Percentiles rank a stretch among this genome's conserved stretches.
Conservation (phyloP, 2,113 vertebrate genomes). For the Prunella fulvescens region DNA sequence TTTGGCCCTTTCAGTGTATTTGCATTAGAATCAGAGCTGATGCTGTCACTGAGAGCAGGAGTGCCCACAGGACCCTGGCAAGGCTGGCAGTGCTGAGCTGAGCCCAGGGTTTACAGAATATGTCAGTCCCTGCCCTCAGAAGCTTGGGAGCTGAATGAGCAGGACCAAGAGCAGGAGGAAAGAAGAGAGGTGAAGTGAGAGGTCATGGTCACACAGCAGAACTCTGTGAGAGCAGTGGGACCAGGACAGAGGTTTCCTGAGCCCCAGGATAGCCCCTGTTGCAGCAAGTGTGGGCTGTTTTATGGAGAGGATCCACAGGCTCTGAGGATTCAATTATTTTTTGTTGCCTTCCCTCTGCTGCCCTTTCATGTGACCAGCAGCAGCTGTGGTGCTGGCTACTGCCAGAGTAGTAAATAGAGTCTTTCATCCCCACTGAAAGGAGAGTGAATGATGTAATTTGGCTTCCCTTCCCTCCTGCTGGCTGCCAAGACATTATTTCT, state of each 20-base stretch:
- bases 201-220: background rate
- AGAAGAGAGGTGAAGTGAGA: background rate
- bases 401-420: conserved; percentile 58
- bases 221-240: background rate
- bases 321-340: background rate
- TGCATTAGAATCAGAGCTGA: background rate
- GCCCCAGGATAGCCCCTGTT: background rate
- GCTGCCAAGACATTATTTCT: conserved; percentile 43
- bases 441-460: conserved; percentile 47
- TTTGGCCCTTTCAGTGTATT: background rate
- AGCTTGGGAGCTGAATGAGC: background rate
- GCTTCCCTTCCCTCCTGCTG: background rate
- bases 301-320: background rate
- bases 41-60: background rate
- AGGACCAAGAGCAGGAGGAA: background rate
- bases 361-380: background rate
- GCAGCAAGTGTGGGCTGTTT: background rate
- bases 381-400: conserved; percentile 23
- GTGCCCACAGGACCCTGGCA: background rate
- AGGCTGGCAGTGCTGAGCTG: background rate
- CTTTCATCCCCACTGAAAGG: conserved; percentile 30
- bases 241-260: background rate
- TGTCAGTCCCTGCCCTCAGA: background rate
- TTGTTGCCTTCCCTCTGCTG: background rate
- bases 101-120: background rate